Evolutionary conservation across 2,113 vertebrate genomes (phyloP).

Genomic region (Opisthocomus hoazin): DNA sequence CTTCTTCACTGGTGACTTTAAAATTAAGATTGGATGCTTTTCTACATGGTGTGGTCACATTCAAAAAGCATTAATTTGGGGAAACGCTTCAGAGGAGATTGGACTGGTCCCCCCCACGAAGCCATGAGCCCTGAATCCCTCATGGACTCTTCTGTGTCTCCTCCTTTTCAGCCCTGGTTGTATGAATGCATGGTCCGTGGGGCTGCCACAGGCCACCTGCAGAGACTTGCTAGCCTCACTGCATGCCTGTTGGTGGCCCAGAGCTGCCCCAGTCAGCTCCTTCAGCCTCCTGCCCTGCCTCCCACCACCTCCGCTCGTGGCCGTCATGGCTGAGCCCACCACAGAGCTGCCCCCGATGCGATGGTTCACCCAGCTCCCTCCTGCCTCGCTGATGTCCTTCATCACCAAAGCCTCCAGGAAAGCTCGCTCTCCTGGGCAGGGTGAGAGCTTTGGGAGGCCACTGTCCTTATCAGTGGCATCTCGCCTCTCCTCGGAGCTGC

Average conservation of each 20-base stretch:
- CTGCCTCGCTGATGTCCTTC: background rate
- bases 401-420: background rate
- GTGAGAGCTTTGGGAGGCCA: background rate
- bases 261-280: background rate
- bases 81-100: background rate
- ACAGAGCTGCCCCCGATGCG: rapidly evolving
- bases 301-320: background rate
- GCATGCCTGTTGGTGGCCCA: background rate
- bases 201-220: background rate
- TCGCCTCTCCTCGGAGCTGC: background rate
- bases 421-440: background rate
- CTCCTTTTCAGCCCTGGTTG: background rate
- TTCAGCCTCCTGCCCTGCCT: background rate
- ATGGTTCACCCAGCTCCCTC: background rate
- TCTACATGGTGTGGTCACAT: background rate
- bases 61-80: background rate
- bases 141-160: background rate
- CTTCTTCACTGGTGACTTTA: background rate
- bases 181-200: background rate
- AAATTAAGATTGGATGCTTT: background rate
- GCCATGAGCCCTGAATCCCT: background rate
- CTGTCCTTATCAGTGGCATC: rapidly evolving
- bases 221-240: background rate
- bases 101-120: rapidly evolving
- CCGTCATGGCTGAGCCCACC: background rate